phyloP scores from a whole-genome alignment of 2,797 vertebrate genomes.

The Bovichtus variegatus region DNA sequence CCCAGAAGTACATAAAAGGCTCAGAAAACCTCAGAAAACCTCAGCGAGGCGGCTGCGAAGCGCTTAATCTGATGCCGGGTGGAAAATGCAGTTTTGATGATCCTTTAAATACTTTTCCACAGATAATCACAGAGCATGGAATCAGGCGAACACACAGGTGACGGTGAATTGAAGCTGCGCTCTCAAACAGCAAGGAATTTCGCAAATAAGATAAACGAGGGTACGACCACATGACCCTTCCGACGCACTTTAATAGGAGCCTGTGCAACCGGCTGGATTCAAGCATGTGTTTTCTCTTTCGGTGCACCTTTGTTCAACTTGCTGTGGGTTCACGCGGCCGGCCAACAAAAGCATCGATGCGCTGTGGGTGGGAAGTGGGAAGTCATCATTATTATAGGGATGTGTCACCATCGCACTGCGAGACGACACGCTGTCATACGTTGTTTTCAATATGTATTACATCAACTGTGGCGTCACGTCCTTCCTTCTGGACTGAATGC shows the following conservation, averaged over 20 bases:
- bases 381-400: slow-evolving; percentile 22
- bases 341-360: slow-evolving; percentile 50
- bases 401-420: slow-evolving; percentile 15
- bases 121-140: slow-evolving; percentile 21
- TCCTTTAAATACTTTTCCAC: slow-evolving; percentile 46
- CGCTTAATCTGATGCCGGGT: slow-evolving; percentile 20
- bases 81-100: slow-evolving; percentile 49
- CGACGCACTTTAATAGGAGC: not conserved
- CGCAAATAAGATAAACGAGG: not conserved
- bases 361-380: slow-evolving; percentile 25
- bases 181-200: not conserved
- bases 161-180: not conserved
- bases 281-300: slow-evolving; percentile 28
- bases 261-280: not conserved
- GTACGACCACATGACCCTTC: not conserved
- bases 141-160: slow-evolving; percentile 4
- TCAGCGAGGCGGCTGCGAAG: slow-evolving; percentile 41
- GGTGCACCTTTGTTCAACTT: slow-evolving; percentile 24
- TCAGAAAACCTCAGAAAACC: too few species aligned
- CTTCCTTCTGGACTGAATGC: not conserved
- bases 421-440: too few species aligned
- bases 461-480: not conserved
- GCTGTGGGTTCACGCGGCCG: not conserved
- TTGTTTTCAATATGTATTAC: too few species aligned
- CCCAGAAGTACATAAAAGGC: slow-evolving; percentile 25